Evolutionary conservation across 2,888 invertebrate species (phyloP).

Genomic region (Zeuzera pyrina): DNA sequence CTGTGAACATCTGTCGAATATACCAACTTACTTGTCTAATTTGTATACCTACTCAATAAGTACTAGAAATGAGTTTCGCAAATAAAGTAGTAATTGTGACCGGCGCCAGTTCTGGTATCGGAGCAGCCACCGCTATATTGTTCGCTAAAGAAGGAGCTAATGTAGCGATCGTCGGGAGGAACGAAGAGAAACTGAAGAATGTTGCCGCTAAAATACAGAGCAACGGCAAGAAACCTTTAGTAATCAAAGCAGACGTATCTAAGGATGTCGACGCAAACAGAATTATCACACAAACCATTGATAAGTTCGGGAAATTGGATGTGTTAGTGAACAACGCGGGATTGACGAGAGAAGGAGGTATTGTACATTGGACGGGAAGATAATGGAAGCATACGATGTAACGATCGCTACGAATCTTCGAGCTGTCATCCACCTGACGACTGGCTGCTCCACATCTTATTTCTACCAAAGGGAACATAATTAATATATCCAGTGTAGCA

Average conservation of each 20-base stretch:
- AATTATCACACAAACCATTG: constrained; percentile 21
- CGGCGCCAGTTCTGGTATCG: constrained; percentile 47
- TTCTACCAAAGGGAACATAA: constrained; percentile 30
- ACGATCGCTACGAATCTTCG: constrained; percentile 30
- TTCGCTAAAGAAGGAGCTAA: constrained; percentile 35
- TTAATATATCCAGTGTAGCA: constrained; percentile 30
- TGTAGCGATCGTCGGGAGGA: constrained; percentile 38
- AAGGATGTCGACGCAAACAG: constrained; percentile 21
- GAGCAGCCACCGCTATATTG: constrained; percentile 28
- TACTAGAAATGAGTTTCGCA: constrained; percentile 38
- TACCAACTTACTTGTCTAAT: too few relatives aligned
- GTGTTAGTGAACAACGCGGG: constrained; percentile 32
- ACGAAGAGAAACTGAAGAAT: constrained; percentile 29
- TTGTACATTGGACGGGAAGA: constrained; percentile 14
- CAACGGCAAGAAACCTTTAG: constrained; percentile 17
- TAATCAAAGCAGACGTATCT: constrained; percentile 25
- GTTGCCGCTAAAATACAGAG: constrained; percentile 27
- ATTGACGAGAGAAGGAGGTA: constrained; percentile 10
- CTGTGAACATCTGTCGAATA: too few relatives aligned
- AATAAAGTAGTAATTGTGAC: constrained; percentile 41
- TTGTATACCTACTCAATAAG: too few relatives aligned
- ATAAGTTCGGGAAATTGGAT: constrained; percentile 26
- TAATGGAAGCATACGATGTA: constrained; percentile 24
- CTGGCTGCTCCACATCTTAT: constrained; percentile 26
- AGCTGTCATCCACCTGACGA: constrained; percentile 23